Evolutionary conservation across 1,140 invertebrate species (phyloP), one percentile per base, ranked within the genome.

Genomic region (Zaprionus africanus): DNA sequence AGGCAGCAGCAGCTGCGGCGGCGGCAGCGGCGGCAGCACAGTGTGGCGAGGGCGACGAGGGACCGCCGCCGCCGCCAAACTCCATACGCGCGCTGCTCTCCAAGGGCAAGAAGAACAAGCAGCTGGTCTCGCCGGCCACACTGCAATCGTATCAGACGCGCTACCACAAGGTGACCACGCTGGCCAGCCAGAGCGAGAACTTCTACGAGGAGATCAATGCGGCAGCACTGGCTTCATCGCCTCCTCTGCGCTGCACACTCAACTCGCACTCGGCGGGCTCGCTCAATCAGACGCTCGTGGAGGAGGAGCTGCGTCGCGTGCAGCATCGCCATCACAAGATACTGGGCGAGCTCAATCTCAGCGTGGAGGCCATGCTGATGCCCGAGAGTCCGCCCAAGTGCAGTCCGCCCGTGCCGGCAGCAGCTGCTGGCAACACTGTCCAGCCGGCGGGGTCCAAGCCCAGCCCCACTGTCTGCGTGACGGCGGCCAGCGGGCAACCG

Each of bases 311-410:
- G 53, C 94, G 96, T 28, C 94, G 95, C 63, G 96, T 97, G 31
- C 96, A 97, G 91, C 95, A 94, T 74, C 94, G 96, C 28, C 96
- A 97, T 93, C 95, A 95, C 79, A 94, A 96, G 82, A 96, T 97
- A 65, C 94, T 98, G 59, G 97, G 96, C 36, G 96, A 98, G 91
- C 93, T 98, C 43, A 98, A 98, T 94, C 94, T 98, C 36, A 96
- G 97, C 77, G 96, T 97, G 34, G 97, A 98, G 93, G 96, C 96
- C 51, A 97, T 98, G 97, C 93, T 97, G 60, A 97, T 97, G 96
- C 96, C 96, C 13, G 94, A 93, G 51, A 92, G 93, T 77, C 83
- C 84, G 41, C 90, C 91, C 53, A 91, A 79, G 51, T 60, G 46
- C 61, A 81, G 79, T 80, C 79, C 76, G 19, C 84, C 79, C 22